phyloP scores from a whole-genome alignment of 2,113 vertebrate genomes.

The human region DNA sequence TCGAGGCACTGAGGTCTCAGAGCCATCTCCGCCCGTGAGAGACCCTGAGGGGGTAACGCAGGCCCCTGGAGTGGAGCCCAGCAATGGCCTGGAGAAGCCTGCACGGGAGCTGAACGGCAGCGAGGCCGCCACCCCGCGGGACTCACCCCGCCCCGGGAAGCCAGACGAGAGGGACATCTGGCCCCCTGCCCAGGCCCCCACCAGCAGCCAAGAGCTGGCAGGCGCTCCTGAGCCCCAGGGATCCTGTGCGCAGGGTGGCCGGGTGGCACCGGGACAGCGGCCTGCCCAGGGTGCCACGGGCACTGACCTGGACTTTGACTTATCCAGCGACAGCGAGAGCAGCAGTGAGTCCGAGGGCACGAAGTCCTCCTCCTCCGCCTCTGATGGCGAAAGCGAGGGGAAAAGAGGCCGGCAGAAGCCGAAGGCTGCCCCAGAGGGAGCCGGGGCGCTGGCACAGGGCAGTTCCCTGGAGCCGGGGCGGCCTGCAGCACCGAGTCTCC shows the following conservation, averaged over 20 bases:
- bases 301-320: conserved; percentile 92
- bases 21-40: conserved; percentile 72
- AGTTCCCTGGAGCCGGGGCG: too few relatives aligned
- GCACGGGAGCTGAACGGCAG: conserved; percentile 83
- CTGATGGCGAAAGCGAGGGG: conserved; percentile 85
- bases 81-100: conserved; percentile 88
- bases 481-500: conserved; percentile 1
- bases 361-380: conserved; percentile 82
- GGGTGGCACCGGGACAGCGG: conserved; percentile 40
- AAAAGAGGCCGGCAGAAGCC: conserved; percentile 78
- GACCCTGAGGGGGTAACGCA: conserved; percentile 78
- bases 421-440: conserved; percentile 28
- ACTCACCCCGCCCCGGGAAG: conserved; percentile 76
- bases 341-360: conserved; percentile 81
- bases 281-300: conserved; percentile 52
- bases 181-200: background rate
- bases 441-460: background rate
- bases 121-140: conserved; percentile 70
- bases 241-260: background rate
- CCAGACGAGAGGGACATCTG: conserved; percentile 72
- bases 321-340: conserved; percentile 94
- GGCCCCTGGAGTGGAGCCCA: conserved; percentile 82
- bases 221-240: background rate
- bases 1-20: conserved; percentile 81
- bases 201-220: conserved; percentile 38